These are phyloP conservation scores for Apodemus agrarius DNA, from an alignment of 2,797 vertebrate genomes.

Conservation along the genomic window DNA sequence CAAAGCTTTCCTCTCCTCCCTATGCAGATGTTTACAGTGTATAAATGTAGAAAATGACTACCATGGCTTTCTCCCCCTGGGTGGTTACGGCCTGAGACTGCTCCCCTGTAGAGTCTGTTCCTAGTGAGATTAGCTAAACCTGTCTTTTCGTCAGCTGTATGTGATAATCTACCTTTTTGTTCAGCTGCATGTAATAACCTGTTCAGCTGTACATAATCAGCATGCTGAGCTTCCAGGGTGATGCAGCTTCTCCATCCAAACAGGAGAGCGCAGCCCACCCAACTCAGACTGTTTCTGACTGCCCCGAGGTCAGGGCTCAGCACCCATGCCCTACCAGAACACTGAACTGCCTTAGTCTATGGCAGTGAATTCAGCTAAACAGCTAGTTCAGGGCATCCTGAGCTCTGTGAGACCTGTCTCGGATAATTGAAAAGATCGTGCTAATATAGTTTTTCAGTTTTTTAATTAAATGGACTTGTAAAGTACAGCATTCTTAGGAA, in stretches of 20 bases:
- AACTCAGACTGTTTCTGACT: neutral
- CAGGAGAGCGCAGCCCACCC: neutral
- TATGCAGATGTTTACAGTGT: neutral
- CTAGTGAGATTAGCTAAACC: neutral
- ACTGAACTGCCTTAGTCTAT: neutral
- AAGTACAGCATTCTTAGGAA: conserved; percentile 37
- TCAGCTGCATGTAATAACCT: neutral
- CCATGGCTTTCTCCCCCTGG: no score
- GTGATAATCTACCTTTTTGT: no score
- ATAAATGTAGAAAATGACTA: neutral
- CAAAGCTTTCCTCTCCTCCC: neutral
- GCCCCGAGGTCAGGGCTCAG: neutral
- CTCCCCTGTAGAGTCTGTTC: neutral
- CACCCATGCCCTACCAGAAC: neutral
- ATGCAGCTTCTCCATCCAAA: no score
- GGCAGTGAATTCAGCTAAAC: neutral
- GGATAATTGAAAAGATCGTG: neutral
- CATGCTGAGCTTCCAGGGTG: no score
- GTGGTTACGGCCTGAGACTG: neutral
- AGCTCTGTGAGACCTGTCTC: neutral
- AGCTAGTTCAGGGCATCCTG: neutral
- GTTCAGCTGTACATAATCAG: no score
- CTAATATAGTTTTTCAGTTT: conserved; percentile 27
- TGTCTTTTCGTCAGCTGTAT: neutral
- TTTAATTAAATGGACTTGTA: conserved; percentile 13